Conservation (phyloP, 2,888 invertebrate genomes). For the Agrotis ipsilon region DNA sequence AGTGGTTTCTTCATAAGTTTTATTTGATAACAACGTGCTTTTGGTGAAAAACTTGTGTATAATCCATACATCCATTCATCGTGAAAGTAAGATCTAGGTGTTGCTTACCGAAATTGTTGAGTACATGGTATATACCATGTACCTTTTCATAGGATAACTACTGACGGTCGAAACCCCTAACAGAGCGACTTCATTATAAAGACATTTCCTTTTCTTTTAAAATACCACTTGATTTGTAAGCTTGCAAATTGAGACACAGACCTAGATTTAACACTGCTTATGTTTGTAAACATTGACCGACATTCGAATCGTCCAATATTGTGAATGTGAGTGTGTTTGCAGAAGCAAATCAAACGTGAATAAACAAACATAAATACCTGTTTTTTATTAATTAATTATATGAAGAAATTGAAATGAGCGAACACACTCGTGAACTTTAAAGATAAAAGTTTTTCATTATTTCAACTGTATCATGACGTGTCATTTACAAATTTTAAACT, state of each 20-base stretch:
- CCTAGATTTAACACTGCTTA: background rate
- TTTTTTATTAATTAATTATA: too few relatives aligned
- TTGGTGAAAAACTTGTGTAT: background rate
- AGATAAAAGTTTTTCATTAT: too few relatives aligned
- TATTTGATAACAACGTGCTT: too few relatives aligned
- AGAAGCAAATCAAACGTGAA: background rate
- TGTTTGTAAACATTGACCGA: conserved; percentile 1
- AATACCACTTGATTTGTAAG: background rate
- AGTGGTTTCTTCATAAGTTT: background rate
- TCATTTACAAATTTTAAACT: too few relatives aligned
- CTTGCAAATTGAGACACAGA: background rate
- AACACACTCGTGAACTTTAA: too few relatives aligned
- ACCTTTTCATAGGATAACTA: too few relatives aligned
- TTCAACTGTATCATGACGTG: too few relatives aligned
- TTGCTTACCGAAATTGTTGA: too few relatives aligned
- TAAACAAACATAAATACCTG: background rate
- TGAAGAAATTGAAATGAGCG: too few relatives aligned
- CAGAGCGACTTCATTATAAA: too few relatives aligned
- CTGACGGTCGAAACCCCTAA: background rate
- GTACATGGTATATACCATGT: too few relatives aligned
- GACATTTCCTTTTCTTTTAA: background rate
- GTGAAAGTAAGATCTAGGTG: too few relatives aligned
- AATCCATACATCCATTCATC: background rate
- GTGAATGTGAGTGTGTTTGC: background rate
- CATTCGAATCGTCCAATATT: conserved; percentile 11